A percentile compares a stretch with the other conserved stretches of the same genome.
These are phyloP conservation scores for Tetragnatha montana DNA, from an alignment of 2,888 invertebrate genomes.

Conservation along the genomic window DNA sequence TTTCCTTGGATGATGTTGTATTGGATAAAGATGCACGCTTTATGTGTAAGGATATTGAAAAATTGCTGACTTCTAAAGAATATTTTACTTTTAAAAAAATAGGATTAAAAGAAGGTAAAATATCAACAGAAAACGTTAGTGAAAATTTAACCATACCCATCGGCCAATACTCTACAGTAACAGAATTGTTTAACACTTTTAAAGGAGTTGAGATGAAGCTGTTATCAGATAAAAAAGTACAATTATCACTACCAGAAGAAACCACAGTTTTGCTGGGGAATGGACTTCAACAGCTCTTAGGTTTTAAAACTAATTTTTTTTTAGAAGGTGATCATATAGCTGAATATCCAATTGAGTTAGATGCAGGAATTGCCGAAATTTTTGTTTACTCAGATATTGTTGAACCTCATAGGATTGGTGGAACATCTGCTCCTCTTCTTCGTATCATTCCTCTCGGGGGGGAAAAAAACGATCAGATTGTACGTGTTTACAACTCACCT, in stretches of 20 bases:
- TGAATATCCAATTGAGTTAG: slow-evolving; percentile 38
- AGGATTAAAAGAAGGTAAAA: neutral
- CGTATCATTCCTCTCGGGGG: slow-evolving; percentile 23
- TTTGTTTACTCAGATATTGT: slow-evolving; percentile 30
- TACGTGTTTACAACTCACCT: slow-evolving; percentile 23
- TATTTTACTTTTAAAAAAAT: neutral
- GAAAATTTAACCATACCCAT: neutral
- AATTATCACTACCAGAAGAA: neutral
- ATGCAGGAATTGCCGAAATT: slow-evolving; percentile 50
- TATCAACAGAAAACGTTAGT: neutral
- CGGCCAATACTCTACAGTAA: neutral
- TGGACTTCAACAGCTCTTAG: slow-evolving; percentile 14
- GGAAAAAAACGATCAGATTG: slow-evolving; percentile 13
- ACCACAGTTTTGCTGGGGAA: neutral
- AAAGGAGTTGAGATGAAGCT: neutral
- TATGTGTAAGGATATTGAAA: neutral
- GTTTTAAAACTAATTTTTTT: neutral
- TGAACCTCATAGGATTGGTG: slow-evolving; percentile 26
- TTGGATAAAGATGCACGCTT: neutral
- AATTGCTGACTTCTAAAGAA: neutral
- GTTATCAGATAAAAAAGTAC: slow-evolving; percentile 10
- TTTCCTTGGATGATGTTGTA: neutral
- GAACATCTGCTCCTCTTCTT: neutral
- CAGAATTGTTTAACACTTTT: slow-evolving; percentile 18
- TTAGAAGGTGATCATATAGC: neutral